Base-by-base conservation (phyloP, 2,113 vertebrate genomes). In the Oriolus oriolus region DNA sequence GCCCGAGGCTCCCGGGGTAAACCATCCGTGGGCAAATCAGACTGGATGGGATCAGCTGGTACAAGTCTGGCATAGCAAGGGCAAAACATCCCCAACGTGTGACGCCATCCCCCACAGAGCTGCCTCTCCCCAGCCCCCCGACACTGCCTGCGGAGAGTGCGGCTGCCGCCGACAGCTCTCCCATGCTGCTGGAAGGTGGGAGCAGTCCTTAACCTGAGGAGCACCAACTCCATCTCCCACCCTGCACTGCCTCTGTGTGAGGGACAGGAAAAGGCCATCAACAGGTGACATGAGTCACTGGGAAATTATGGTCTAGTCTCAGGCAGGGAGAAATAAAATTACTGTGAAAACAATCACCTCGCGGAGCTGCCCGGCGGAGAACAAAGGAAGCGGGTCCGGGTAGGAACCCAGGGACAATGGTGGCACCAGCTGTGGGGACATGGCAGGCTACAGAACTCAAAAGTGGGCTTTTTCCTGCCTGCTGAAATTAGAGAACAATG, bases 301-400 rank as follows among this genome's bases (percentile, higher is more conserved):
- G 97, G 96, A 97, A 98, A 97, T 95, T 96, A 84, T 33, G 84
- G 92, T 49, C 91, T 70, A 77, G 65, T 23, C 66, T 93, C 92
- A 73, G 71, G 26, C 79, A 59, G 69, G 54, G 95, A 91, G 63
- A 89, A 94, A 90, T 44, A 37, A 81, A 84, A 84, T 44, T 3
- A 11, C 64, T 56, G 71, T 42, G 53, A 27, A 60, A 95, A 95
- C 92, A 97, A 94, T 75, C 64, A 52, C 15, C 27, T 66, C 1
- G 0, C 0, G 3, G 65, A 49, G 81, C 79, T 66, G 19, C 77
- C 76, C 1, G 0, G 3, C 7, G 2, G 71, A 35, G 80, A 87
- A 90, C 84, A 74, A 54, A 89, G 93, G 6, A 9, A 17, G 13
- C 0, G 4, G 56, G 56, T 31, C 74, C 0, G 41, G 61, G 24